phyloP scores from a whole-genome alignment of 2,113 vertebrate species.

The Istiophorus platypterus region DNA sequence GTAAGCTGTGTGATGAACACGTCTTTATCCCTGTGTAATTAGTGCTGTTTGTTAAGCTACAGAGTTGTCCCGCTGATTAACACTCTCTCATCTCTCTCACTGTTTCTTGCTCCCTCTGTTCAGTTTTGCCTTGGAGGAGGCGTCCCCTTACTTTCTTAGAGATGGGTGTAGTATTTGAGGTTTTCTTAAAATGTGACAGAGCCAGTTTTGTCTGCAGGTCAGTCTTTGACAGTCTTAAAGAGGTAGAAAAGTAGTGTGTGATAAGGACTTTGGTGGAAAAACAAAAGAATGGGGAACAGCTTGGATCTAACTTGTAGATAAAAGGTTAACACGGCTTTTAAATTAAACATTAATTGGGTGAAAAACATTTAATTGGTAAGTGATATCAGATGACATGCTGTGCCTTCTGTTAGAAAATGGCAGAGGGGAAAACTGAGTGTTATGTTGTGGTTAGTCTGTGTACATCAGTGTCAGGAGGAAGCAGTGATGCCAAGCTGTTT shows the following conservation, averaged over 20 bases:
- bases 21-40: constrained; percentile 86
- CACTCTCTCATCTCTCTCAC: constrained; percentile 58
- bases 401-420: constrained; percentile 22
- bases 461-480: constrained; percentile 25
- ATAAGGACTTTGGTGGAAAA: not conserved
- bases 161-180: not conserved
- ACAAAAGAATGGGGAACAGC: constrained; percentile 3
- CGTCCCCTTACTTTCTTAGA: constrained; percentile 19
- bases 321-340: constrained; percentile 12
- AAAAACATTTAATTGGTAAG: constrained; percentile 24
- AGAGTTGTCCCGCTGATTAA: constrained; percentile 77
- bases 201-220: not conserved
- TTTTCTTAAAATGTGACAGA: not conserved
- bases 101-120: constrained; percentile 48
- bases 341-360: constrained; percentile 38
- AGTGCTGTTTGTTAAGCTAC: constrained; percentile 83
- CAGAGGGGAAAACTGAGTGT: not conserved
- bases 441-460: constrained; percentile 11
- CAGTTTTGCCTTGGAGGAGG: constrained; percentile 5
- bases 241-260: not conserved
- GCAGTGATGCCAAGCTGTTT: constrained; percentile 19
- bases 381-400: not conserved
- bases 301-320: constrained; percentile 11
- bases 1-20: constrained; percentile 84
- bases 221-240: not conserved